A percentile compares a stretch with the other conserved stretches of the same genome.
Conservation (phyloP, 2,797 vertebrate genomes). For the Odontamblyopus lacepedii region DNA sequence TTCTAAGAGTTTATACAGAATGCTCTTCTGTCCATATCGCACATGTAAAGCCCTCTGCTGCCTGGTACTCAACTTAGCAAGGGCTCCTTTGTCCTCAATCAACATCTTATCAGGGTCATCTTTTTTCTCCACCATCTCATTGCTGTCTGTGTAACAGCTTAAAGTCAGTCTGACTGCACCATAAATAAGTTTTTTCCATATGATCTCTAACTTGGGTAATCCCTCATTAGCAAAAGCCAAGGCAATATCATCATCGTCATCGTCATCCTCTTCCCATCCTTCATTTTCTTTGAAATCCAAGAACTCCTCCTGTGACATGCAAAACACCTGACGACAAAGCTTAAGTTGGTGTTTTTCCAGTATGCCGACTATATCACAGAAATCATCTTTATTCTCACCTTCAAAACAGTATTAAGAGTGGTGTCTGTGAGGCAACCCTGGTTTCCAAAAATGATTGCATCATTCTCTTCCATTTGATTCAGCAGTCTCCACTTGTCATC, state of each 20-base stretch:
- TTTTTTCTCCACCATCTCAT: background rate
- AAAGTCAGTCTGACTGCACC: conserved; percentile 77
- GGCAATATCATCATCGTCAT: conserved; percentile 69
- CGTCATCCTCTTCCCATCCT: conserved; percentile 81
- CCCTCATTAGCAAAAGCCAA: conserved; percentile 73
- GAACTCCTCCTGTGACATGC: conserved; percentile 87
- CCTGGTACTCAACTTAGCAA: conserved; percentile 71
- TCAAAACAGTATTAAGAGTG: conserved; percentile 84
- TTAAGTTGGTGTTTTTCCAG: background rate
- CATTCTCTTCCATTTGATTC: conserved; percentile 81
- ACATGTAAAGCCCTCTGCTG: conserved; percentile 87
- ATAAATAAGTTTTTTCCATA: conserved; percentile 82
- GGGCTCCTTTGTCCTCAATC: conserved; percentile 65
- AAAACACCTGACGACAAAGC: conserved; percentile 80
- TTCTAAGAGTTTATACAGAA: conserved; percentile 82
- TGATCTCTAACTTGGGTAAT: conserved; percentile 72
- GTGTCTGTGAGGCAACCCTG: conserved; percentile 86
- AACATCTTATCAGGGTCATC: conserved; percentile 73
- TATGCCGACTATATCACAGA: background rate
- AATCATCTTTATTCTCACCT: conserved; percentile 69
- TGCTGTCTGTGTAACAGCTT: conserved; percentile 67
- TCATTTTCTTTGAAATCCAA: conserved; percentile 83
- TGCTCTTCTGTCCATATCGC: conserved; percentile 88
- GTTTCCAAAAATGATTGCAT: conserved; percentile 85
- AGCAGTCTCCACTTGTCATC: conserved; percentile 83